Evolutionary conservation across 2,797 vertebrate genomes (phyloP), one percentile per base, ranked within the genome.

Genomic region (Lepus townsendii): DNA sequence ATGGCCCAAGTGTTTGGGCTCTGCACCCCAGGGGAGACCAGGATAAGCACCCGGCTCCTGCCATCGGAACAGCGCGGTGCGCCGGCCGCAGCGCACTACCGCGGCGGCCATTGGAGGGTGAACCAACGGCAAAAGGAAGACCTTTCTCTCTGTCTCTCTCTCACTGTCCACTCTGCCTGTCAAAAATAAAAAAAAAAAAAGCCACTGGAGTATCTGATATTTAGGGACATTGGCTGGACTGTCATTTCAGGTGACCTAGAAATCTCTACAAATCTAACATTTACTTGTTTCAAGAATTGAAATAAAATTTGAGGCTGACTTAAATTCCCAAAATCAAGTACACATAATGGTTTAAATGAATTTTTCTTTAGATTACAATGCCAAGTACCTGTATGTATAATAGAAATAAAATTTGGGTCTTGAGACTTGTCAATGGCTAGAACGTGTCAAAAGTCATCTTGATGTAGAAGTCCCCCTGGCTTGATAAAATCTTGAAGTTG

Each of bases 401-500:
- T 30, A 68, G 42, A 75, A 42, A 63, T 73, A 75, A 50, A n/a
- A 72, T 35, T 79, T 93, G 60, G 26, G 42, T 85, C 52, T 77
- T 52, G 26, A 87, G 30, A 11, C 24, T 27, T 89, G 77, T 24
- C 50, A 50, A 63, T 63, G 47, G n/a, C 50, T 32, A 65, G 63
- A 35, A 38, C 0, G 1, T 90, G 91, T 22, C 69, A 17, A 30
- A 71, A 47, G 11, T 77, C 30, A 0, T 52, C 17, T 19, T 75
- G 52, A 60, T 69, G 52, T 63, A 17, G 50, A 90, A 66, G 42
- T 95, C 32, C 38, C 4, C 30, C 30, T 26, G 24, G 65, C 71
- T 92, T 86, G 72, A 75, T 78, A 82, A 73, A 87, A 65, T 73
- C 30, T 75, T 78, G 63, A 92, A 72, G 32, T 12, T 20, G 52